Evolutionary conservation across 2,113 vertebrate species (phyloP).

Genomic region (Periophthalmodon schlosseri): DNA sequence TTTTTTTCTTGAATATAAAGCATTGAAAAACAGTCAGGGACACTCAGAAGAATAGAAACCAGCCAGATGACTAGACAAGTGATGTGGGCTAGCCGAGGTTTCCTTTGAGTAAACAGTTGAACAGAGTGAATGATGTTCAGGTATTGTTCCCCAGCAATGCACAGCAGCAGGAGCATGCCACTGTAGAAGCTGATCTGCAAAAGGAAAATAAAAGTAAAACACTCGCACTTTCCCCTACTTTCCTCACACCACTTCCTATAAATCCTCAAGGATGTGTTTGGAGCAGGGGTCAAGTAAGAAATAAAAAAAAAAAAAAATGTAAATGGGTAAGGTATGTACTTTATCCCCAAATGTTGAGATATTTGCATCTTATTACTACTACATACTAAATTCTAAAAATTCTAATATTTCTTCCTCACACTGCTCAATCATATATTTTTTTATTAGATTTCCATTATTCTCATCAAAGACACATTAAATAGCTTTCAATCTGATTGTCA

Average conservation of each 20-base stretch:
- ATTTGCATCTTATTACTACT: too few species aligned
- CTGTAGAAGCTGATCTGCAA: slow-evolving; percentile 81
- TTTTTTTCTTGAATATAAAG: background rate
- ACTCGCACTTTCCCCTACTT: background rate
- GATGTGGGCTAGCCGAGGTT: slow-evolving; percentile 28
- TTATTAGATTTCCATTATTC: too few species aligned
- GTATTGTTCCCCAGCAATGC: slow-evolving; percentile 77
- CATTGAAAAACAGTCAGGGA: slow-evolving; percentile 73
- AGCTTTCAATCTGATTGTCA: background rate
- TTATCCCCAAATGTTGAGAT: too few species aligned
- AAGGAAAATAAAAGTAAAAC: background rate
- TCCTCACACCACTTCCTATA: background rate
- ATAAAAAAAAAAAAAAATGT: background rate
- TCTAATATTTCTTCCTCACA: too few species aligned
- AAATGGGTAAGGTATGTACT: too few species aligned
- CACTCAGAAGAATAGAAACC: slow-evolving; percentile 69
- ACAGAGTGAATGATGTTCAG: slow-evolving; percentile 67
- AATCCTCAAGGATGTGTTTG: background rate
- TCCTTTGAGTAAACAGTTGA: slow-evolving; percentile 65
- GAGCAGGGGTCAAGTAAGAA: too few species aligned
- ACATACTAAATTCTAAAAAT: too few species aligned
- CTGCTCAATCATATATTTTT: too few species aligned
- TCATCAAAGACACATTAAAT: too few species aligned
- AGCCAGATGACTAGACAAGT: slow-evolving; percentile 72
- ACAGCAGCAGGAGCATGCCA: slow-evolving; percentile 78